phyloP scores from a whole-genome alignment of 2,113 vertebrate genomes.

The Python bivittatus region DNA sequence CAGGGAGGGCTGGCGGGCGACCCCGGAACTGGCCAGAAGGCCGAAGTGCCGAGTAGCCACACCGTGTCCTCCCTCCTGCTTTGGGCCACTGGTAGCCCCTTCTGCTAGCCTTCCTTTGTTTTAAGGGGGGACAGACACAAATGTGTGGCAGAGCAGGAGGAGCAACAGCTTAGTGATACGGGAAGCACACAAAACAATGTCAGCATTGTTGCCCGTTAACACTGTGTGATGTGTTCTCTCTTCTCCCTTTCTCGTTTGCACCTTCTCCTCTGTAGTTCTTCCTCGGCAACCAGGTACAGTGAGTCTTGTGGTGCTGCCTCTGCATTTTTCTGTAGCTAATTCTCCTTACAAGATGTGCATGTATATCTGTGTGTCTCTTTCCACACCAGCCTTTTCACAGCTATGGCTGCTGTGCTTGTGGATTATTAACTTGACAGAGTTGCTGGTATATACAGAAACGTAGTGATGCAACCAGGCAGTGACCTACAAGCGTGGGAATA shows the following conservation, averaged over 20 bases:
- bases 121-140: not conserved
- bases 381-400: slow-evolving; percentile 61
- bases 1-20: not conserved
- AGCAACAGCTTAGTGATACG: accelerated
- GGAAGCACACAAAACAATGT: slow-evolving; percentile 16
- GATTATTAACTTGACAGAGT: slow-evolving; percentile 65
- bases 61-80: not conserved
- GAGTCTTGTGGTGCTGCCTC: slow-evolving; percentile 67
- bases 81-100: not conserved
- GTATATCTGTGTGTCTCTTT: slow-evolving; percentile 41
- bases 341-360: slow-evolving; percentile 48
- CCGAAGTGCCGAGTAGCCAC: not conserved
- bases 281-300: slow-evolving; percentile 99
- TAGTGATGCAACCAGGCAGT: not conserved
- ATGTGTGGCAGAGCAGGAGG: not conserved
- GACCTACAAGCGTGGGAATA: not conserved
- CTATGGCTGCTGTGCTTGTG: slow-evolving; percentile 59
- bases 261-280: slow-evolving; percentile 87
- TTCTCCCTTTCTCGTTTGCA: not conserved
- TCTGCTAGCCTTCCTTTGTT: not conserved
- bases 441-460: slow-evolving; percentile 43
- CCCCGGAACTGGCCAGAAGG: not conserved
- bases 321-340: slow-evolving; percentile 24
- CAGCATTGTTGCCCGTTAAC: slow-evolving; percentile 64
- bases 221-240: slow-evolving; percentile 72